phyloP scores from a whole-genome alignment of 2,113 vertebrate species.

The Axis porcinus region DNA sequence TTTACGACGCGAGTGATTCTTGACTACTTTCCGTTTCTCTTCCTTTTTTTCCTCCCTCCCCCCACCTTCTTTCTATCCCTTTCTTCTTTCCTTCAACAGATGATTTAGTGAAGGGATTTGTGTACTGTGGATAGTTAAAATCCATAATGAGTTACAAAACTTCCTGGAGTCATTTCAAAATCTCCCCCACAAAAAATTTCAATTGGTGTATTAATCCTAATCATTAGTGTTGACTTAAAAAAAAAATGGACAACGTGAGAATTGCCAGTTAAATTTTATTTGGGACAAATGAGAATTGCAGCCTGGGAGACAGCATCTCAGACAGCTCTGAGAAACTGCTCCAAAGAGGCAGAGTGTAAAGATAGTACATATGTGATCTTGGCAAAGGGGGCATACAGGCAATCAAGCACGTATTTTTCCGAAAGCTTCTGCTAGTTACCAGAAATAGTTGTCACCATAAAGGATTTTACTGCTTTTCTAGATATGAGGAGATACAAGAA shows the following conservation, averaged over 20 bases:
- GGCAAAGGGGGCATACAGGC: not conserved
- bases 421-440: not conserved
- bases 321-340: not conserved
- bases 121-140: not conserved
- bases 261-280: not conserved
- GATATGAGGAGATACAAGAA: not conserved
- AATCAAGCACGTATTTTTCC: not conserved
- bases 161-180: not conserved
- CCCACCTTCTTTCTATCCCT: not conserved
- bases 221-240: not conserved
- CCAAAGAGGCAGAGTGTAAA: not conserved
- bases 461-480: not conserved
- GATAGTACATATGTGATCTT: not conserved
- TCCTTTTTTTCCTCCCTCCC: not conserved
- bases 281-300: not conserved
- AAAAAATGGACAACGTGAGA: not conserved
- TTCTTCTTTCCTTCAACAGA: not conserved
- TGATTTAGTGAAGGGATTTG: not conserved
- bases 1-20: not conserved
- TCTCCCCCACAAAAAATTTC: not conserved
- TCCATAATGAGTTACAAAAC: not conserved
- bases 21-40: not conserved
- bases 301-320: not conserved
- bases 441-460: not conserved
- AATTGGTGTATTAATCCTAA: not conserved